Evolutionary conservation across 2,888 invertebrate genomes (phyloP), one percentile per base, ranked within the genome.

Genomic region (Coecobrya sp.): DNA sequence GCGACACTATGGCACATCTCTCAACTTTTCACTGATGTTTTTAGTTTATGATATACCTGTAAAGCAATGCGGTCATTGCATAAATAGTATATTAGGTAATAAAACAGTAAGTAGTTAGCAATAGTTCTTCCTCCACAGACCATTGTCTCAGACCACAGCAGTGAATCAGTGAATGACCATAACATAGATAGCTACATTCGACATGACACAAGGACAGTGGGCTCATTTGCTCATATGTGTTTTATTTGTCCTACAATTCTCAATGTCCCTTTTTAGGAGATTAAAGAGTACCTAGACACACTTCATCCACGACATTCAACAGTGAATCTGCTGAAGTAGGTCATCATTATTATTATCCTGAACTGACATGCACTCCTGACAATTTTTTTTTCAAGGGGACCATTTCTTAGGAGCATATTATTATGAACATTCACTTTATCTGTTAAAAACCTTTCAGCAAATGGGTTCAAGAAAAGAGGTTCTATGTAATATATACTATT

Each of bases 321-420:
- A 25, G 65, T 27, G 27, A 65, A 65, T 10, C 65, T 11, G 1
- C 11, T 65, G 7, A 27, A 65, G 65, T 65, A 65, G 65, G 65
- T 65, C 65, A 65, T 65, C 27, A 65, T 65, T 8, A 65, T n/a
- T n/a, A n/a, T n/a, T n/a, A n/a, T n/a, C n/a, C n/a, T 27, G 25
- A 27, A 5, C 65, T 65, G 7, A 16, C 65, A 65, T 65, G 65
- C 65, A 65, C 27, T 65, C 19, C 0, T 19, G 2, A 1, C 25
- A 27, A 65, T 27, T 11, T 27, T 65, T 13, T 65, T 65, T 65
- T 65, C 65, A 65, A 65, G 65, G 65, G 65, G 19, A 59, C 59
- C n/a, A 19, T 65, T 65, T 65, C 27, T 0, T 3, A 2, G 22
- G 11, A 62, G 19, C n/a, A n/a, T n/a, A n/a, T n/a, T n/a, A n/a